Evolutionary conservation across 1,140 invertebrate species (phyloP).

Genomic region (Battus philenor): DNA sequence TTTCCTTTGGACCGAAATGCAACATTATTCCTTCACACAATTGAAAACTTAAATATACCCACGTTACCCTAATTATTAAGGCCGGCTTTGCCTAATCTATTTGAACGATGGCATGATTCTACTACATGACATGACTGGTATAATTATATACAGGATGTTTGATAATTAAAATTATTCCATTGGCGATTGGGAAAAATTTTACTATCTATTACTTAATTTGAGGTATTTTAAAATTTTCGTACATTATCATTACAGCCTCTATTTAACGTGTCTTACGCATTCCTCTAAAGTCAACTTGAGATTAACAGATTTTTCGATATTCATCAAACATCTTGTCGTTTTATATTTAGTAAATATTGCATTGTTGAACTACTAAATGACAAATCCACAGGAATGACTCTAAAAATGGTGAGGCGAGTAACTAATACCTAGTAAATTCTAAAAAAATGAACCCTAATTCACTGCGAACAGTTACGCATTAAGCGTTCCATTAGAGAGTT

Average conservation of each 20-base stretch:
- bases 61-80: conserved; percentile 56
- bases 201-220: conserved; percentile 44
- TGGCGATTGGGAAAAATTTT: conserved; percentile 20
- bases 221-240: conserved; percentile 51
- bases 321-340: conserved; percentile 61
- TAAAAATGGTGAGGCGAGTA: conserved; percentile 55
- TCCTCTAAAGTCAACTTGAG: conserved; percentile 19
- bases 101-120: conserved; percentile 42
- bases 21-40: conserved; percentile 29
- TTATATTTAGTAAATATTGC: conserved; percentile 40
- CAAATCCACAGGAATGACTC: conserved; percentile 36
- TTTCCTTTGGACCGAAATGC: conserved; percentile 41
- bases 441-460: conserved; percentile 50
- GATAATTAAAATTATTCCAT: conserved; percentile 36
- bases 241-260: conserved; percentile 30
- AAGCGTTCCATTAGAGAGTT: not conserved
- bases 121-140: conserved; percentile 27
- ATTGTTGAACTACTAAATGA: conserved; percentile 36
- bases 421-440: conserved; percentile 66
- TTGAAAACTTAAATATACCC: conserved; percentile 34
- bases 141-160: conserved; percentile 59
- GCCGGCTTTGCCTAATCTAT: conserved; percentile 68
- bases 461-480: conserved; percentile 29
- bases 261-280: conserved; percentile 27
- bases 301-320: conserved; percentile 23